These are phyloP conservation scores for Pseudomyrmex sp. DNA, from an alignment of 1,140 invertebrate genomes.

Conservation along the genomic window DNA sequence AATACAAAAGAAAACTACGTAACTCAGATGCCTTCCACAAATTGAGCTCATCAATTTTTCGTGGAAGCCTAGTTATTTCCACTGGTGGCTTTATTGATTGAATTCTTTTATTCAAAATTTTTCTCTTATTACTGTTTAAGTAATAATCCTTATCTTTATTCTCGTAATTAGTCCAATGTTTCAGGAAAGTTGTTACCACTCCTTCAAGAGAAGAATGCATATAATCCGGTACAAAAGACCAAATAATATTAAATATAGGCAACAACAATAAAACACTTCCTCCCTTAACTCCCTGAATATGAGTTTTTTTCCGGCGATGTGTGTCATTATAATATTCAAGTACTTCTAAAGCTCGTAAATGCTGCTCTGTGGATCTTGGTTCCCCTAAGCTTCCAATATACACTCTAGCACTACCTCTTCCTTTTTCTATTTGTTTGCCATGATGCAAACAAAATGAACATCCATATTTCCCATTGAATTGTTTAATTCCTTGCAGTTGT, in stretches of 20 bases:
- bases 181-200: background rate
- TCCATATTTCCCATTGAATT: background rate
- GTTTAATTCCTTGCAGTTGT: background rate
- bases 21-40: background rate
- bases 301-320: background rate
- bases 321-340: background rate
- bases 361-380: background rate
- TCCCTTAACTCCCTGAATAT: background rate
- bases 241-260: constrained; percentile 10
- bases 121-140: background rate
- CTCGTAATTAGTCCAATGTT: constrained; percentile 1
- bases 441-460: constrained; percentile 13
- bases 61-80: constrained; percentile 11
- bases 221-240: background rate
- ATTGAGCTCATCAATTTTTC: background rate
- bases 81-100: background rate
- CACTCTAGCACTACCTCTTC: background rate
- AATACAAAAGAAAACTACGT: background rate
- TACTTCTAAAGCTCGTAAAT: background rate
- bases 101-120: constrained; percentile 13
- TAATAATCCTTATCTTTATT: background rate
- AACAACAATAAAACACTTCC: background rate
- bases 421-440: background rate
- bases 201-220: background rate
- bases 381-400: background rate